These are phyloP conservation scores for Pygocentrus nattereri DNA, from an alignment of 2,797 vertebrate genomes.

Conservation along the genomic window DNA sequence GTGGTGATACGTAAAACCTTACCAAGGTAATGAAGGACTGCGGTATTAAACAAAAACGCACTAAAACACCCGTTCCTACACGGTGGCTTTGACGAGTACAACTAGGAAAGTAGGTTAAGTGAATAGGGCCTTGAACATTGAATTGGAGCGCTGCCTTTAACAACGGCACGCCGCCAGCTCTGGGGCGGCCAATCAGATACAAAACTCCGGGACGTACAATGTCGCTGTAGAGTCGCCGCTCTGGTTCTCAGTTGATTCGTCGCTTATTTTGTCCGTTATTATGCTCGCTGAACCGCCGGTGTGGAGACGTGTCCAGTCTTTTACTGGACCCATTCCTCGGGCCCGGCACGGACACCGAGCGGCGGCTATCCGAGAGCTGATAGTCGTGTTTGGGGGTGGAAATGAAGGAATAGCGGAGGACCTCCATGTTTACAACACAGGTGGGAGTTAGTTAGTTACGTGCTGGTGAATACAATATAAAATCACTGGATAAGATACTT, in stretches of 20 bases:
- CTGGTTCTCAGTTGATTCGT: not conserved
- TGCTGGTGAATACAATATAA: not conserved
- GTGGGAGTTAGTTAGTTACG: conserved; percentile 76
- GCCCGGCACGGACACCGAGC: conserved; percentile 96
- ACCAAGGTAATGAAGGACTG: no score
- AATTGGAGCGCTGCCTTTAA: not conserved
- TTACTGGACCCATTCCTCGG: conserved; percentile 88
- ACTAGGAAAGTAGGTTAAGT: not conserved
- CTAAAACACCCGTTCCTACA: not conserved
- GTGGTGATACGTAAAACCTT: no score
- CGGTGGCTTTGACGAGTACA: not conserved
- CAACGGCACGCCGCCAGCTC: not conserved
- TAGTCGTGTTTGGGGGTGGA: conserved; percentile 95
- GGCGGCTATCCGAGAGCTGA: conserved; percentile 89
- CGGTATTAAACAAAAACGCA: no score
- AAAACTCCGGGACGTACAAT: conserved; percentile 8
- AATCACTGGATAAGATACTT: no score
- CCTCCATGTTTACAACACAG: conserved; percentile 96
- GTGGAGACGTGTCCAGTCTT: conserved; percentile 90
- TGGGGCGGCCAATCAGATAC: conserved; percentile 21
- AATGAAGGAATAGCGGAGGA: conserved; percentile 96
- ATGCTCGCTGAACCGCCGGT: conserved; percentile 62
- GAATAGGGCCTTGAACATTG: not conserved
- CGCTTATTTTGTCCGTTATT: not conserved
- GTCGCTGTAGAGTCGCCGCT: not conserved